Base-by-base conservation (phyloP, 2,113 vertebrate species). In the Arenaria interpres region DNA sequence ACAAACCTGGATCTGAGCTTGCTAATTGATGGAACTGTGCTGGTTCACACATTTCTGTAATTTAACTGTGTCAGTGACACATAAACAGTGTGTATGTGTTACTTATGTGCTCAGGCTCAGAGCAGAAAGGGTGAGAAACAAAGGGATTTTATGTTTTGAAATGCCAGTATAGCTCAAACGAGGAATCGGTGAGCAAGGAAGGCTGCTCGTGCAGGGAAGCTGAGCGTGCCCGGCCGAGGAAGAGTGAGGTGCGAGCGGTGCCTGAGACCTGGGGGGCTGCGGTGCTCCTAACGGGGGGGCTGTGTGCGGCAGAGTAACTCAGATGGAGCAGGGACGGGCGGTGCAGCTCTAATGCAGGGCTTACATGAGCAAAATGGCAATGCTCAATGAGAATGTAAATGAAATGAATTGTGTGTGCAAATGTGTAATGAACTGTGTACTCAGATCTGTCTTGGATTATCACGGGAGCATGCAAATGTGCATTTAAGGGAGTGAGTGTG, bases 341-440 rank as follows among this genome's bases (percentile, higher is more conserved):
- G 39, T 13, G 48, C 56, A 60, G 80, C 80, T 60, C 71, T 62
- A 81, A 85, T 33, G 45, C 62, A 43, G 60, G 73, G 64, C 56
- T 96, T 85, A 39, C 56, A 79, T 56, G 89, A 91, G 48, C 60
- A 87, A 95, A 97, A 85, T 43, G 66, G 77, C 85, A 91, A 89
- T 81, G 74, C 81, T 94, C 89, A 88, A 62, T 74, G 82, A 85
- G 81, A 94, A 96, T 74, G 93, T 94, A 94, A 96, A 96, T 85
- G 59, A 94, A 97, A 95, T 93, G 96, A 96, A 96, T 96, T 95
- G 79, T 96, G 93, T 96, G 96, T 89, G 92, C 90, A 95, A 97
- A 90, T 86, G 89, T 82, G 75, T 95, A 96, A 96, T 94, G 96
- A 91, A 88, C 78, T 95, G 91, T 91, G 63, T 85, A 90, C 73